phyloP scores from a whole-genome alignment of 2,797 vertebrate genomes.

The Poecilia velifera region DNA sequence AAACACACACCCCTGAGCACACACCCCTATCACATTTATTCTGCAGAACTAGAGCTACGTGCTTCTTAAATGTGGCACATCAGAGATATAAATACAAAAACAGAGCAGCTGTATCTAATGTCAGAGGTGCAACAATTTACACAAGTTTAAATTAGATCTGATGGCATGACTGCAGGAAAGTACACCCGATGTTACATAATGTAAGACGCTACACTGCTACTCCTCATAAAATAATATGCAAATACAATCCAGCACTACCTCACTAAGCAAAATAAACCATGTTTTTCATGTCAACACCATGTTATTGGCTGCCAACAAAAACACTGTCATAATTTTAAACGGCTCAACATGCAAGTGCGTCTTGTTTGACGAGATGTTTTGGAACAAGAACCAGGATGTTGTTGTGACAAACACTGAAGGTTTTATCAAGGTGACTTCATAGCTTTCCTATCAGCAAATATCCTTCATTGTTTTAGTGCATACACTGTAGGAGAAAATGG shows the following conservation, averaged over 20 bases:
- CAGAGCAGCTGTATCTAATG: neutral
- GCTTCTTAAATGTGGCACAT: neutral
- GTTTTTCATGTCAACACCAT: neutral
- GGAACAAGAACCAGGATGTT: neutral
- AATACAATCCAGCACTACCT: neutral
- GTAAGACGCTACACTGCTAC: neutral
- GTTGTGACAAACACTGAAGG: slow-evolving; percentile 17
- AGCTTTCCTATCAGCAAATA: slow-evolving; percentile 9
- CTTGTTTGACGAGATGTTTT: slow-evolving; percentile 8
- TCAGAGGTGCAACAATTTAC: neutral
- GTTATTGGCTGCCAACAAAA: neutral
- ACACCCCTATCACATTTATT: neutral
- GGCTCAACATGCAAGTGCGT: neutral
- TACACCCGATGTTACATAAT: neutral
- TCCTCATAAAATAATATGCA: neutral
- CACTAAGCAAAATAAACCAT: neutral
- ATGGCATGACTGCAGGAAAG: neutral
- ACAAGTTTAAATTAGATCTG: neutral
- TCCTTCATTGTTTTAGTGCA: slow-evolving; percentile 15
- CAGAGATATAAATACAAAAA: neutral
- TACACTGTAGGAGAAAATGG: slow-evolving; percentile 34
- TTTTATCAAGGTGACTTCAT: neutral
- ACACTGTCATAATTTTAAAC: neutral
- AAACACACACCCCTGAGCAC: neutral
- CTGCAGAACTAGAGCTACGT: neutral